Conservation (phyloP, 1,140 invertebrate genomes). For the Cydia fagiglandana region DNA sequence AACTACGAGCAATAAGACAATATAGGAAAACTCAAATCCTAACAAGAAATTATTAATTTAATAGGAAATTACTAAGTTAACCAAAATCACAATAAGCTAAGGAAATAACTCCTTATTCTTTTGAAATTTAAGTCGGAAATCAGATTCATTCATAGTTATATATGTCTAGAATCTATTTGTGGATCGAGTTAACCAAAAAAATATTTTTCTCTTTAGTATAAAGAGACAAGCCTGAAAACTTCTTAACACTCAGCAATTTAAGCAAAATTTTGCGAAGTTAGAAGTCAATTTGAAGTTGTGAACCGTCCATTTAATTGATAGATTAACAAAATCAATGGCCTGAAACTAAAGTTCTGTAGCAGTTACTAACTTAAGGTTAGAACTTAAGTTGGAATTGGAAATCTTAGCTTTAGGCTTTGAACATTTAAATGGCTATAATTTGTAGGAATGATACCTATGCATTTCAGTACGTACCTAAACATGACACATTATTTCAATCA, state of each 20-base stretch:
- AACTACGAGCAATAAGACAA: no score
- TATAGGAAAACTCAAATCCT: no score
- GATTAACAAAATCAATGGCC: constrained; percentile 12
- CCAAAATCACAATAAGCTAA: no score
- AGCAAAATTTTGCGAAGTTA: background rate
- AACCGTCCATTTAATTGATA: constrained; percentile 21
- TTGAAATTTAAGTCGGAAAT: background rate
- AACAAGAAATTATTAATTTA: no score
- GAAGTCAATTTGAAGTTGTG: constrained; percentile 6
- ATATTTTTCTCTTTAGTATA: background rate
- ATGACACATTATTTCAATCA: no score
- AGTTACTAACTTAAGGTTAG: background rate
- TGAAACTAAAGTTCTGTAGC: background rate
- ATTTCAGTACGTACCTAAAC: no score
- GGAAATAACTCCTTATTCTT: background rate
- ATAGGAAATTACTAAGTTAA: no score
- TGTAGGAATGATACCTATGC: no score
- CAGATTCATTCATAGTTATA: background rate
- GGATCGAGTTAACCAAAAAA: background rate
- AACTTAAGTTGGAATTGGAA: background rate
- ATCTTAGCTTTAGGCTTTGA: background rate
- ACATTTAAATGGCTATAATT: no score
- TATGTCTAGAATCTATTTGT: background rate
- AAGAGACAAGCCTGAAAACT: background rate
- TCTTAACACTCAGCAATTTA: no score